A percentile compares a stretch with the other conserved stretches of the same genome.
phyloP scores from a whole-genome alignment of 2,113 vertebrate species.

The Aspidoscelis tigris region DNA sequence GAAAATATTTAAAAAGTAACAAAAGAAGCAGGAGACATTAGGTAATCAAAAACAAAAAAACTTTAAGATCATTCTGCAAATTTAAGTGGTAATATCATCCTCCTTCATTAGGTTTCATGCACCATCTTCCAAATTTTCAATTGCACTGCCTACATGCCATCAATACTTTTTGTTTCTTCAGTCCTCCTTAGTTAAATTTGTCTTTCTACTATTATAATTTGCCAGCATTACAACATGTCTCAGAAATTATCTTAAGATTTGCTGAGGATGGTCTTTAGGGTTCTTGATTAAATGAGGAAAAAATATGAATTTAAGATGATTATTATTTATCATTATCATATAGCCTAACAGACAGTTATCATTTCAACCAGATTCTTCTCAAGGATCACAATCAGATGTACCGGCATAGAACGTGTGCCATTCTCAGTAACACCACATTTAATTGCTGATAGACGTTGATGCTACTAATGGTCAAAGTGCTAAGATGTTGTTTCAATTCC shows the following conservation, averaged over 20 bases:
- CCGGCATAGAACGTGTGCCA: too few relatives aligned
- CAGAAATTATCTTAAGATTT: background rate
- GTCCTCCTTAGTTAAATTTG: background rate
- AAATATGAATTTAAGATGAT: background rate
- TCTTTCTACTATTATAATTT: background rate
- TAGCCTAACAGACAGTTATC: too few relatives aligned
- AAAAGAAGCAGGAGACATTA: background rate
- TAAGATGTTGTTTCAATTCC: too few relatives aligned
- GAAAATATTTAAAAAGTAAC: background rate
- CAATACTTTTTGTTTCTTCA: background rate
- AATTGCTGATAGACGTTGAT: too few relatives aligned
- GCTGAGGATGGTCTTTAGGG: too few relatives aligned
- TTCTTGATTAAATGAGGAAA: background rate
- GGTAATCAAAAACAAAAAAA: slow-evolving; percentile 17
- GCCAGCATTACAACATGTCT: background rate
- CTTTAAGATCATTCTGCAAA: background rate
- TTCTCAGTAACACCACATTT: too few relatives aligned
- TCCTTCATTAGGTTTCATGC: background rate
- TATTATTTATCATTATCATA: background rate
- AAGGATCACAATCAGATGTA: too few relatives aligned
- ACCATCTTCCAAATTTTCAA: background rate
- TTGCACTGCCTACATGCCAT: background rate
- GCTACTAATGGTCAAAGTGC: too few relatives aligned
- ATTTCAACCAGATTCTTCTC: too few relatives aligned
- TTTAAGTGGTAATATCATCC: background rate